Evolutionary conservation across 1,140 invertebrate genomes (phyloP).

Genomic region (Trichoplusia ni): DNA sequence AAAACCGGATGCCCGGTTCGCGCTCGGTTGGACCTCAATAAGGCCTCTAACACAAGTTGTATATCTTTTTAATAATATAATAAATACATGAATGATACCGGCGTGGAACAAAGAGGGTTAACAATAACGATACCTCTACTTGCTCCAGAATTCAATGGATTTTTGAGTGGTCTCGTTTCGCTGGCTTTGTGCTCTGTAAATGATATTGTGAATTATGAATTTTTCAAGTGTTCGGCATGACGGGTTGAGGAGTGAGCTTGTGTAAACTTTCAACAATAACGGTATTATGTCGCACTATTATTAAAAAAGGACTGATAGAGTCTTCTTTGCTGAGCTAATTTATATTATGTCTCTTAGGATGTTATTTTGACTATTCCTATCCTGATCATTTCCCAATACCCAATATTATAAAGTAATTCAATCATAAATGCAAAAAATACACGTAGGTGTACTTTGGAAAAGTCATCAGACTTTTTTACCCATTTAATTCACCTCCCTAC

Average conservation of each 20-base stretch:
- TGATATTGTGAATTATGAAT: constrained; percentile 27
- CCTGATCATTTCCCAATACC: too few species aligned
- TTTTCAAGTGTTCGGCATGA: constrained; percentile 11
- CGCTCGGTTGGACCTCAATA: constrained; percentile 28
- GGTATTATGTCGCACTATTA: too few species aligned
- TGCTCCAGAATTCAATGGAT: constrained; percentile 15
- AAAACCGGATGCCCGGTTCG: constrained; percentile 23
- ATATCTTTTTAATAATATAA: constrained; percentile 33
- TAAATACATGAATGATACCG: constrained; percentile 27
- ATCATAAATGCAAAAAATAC: too few species aligned
- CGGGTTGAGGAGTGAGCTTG: background rate
- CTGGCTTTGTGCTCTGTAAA: constrained; percentile 9
- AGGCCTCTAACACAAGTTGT: constrained; percentile 22
- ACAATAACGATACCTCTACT: constrained; percentile 5
- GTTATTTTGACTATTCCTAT: too few species aligned
- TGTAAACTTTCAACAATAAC: background rate
- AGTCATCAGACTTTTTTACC: too few species aligned
- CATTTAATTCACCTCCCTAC: too few species aligned
- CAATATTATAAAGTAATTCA: too few species aligned
- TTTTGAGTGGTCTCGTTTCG: constrained; percentile 20
- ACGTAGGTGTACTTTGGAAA: too few species aligned
- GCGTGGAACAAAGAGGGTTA: background rate
- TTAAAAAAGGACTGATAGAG: too few species aligned
- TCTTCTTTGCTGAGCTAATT: background rate
- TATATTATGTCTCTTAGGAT: too few species aligned